Conservation (phyloP, 2,113 vertebrate genomes). For the Esox niger region DNA sequence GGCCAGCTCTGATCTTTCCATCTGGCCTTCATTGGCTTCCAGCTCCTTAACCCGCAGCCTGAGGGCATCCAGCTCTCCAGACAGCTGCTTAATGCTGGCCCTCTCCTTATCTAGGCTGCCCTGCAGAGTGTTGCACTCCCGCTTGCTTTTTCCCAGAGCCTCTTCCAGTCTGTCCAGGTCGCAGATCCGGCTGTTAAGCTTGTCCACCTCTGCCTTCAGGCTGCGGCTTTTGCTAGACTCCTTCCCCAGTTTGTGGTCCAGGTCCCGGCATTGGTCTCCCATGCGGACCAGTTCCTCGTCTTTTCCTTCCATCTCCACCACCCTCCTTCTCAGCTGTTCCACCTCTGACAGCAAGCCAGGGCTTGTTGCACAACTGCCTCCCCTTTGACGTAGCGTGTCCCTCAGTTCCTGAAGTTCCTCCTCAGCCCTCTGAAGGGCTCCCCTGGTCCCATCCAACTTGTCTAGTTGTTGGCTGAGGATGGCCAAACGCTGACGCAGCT, state of each 20-base stretch:
- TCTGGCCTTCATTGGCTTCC: slow-evolving; percentile 79
- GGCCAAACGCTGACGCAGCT: slow-evolving; percentile 80
- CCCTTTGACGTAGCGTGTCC: slow-evolving; percentile 78
- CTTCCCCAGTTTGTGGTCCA: slow-evolving; percentile 84
- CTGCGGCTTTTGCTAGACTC: slow-evolving; percentile 80
- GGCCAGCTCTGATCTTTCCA: slow-evolving; percentile 85
- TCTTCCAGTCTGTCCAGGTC: slow-evolving; percentile 92
- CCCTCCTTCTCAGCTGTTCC: slow-evolving; percentile 85
- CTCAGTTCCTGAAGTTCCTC: slow-evolving; percentile 84
- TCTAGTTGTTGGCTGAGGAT: slow-evolving; percentile 80
- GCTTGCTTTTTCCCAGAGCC: slow-evolving; percentile 86
- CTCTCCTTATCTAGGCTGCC: slow-evolving; percentile 88
- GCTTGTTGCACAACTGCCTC: slow-evolving; percentile 69
- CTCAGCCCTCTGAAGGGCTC: slow-evolving; percentile 79
- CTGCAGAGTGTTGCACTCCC: slow-evolving; percentile 86
- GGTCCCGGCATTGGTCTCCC: slow-evolving; percentile 89
- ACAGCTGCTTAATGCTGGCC: slow-evolving; percentile 80
- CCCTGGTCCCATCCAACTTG: slow-evolving; percentile 84
- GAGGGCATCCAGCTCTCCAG: slow-evolving; percentile 82
- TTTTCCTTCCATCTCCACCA: slow-evolving; percentile 96
- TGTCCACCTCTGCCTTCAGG: slow-evolving; percentile 87
- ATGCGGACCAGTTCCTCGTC: slow-evolving; percentile 93
- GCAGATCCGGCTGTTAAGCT: slow-evolving; percentile 85
- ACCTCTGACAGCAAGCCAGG: slow-evolving; percentile 82
- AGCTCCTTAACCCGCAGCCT: slow-evolving; percentile 85